Evolutionary conservation across 2,797 vertebrate genomes (phyloP).

Genomic region (Phoxinus dragarum): DNA sequence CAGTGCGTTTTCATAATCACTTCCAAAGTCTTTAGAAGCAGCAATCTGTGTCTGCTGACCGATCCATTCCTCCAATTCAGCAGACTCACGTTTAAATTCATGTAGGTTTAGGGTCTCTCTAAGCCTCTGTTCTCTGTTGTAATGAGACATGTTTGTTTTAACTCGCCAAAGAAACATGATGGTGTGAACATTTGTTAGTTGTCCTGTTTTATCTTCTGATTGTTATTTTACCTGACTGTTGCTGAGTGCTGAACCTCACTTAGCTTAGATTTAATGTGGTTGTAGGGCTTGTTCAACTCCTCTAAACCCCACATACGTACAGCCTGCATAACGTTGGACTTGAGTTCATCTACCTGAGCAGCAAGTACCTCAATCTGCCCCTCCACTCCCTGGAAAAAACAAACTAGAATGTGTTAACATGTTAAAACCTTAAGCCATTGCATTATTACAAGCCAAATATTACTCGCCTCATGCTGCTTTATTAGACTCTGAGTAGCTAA

Average conservation of each 20-base stretch:
- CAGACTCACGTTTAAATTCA: conserved; percentile 82
- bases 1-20: conserved; percentile 81
- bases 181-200: neutral
- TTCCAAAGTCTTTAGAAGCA: conserved; percentile 79
- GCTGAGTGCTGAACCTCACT: conserved; percentile 78
- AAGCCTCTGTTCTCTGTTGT: conserved; percentile 74
- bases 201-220: neutral
- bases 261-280: conserved; percentile 74
- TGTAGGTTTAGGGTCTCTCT: conserved; percentile 83
- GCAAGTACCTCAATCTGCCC: conserved; percentile 81
- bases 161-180: neutral
- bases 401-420: neutral
- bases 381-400: conserved; percentile 77
- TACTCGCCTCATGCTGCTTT: conserved; percentile 85
- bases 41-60: conserved; percentile 77
- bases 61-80: conserved; percentile 86
- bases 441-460: conserved; percentile 8
- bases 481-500: conserved; percentile 80
- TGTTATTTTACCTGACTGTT: conserved; percentile 73
- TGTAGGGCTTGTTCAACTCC: conserved; percentile 75
- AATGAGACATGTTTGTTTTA: conserved; percentile 6
- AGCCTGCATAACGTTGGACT: conserved; percentile 66
- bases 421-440: conserved; percentile 6
- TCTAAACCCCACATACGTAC: conserved; percentile 67
- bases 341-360: conserved; percentile 77